Conservation (phyloP, 2,888 invertebrate genomes). For the Ethmia dodecea region DNA sequence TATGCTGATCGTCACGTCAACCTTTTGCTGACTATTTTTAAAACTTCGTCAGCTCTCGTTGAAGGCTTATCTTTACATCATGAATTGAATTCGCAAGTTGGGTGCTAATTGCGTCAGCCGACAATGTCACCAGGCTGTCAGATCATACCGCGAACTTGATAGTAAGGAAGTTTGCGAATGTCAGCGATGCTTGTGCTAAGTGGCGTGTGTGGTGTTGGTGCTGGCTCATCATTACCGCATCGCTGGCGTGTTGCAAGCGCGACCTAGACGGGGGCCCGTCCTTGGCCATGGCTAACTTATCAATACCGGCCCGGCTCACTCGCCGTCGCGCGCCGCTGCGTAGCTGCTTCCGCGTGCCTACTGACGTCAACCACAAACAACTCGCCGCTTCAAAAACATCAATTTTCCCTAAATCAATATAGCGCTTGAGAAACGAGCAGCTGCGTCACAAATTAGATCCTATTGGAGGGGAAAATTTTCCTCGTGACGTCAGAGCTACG, state of each 20-base stretch:
- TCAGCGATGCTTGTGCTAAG: too few species aligned
- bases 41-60: constrained; percentile 11
- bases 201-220: constrained; percentile 11
- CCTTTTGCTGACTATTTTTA: neutral
- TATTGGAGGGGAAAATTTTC: constrained; percentile 29
- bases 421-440: constrained; percentile 25
- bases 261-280: constrained; percentile 48
- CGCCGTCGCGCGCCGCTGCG: constrained; percentile 44
- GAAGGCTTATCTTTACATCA: constrained; percentile 29
- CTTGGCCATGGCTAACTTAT: constrained; percentile 47
- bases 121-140: constrained; percentile 51
- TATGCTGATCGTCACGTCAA: neutral
- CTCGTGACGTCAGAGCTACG: constrained; percentile 52
- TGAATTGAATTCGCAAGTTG: constrained; percentile 32
- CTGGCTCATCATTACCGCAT: constrained; percentile 24
- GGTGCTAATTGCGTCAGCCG: constrained; percentile 44
- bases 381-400: constrained; percentile 26
- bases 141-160: too few species aligned
- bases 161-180: too few species aligned
- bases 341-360: constrained; percentile 55
- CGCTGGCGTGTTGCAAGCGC: constrained; percentile 39
- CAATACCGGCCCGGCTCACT: constrained; percentile 24
- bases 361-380: constrained; percentile 13
- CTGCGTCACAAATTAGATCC: constrained; percentile 31
- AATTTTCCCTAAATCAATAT: constrained; percentile 38